phyloP scores from a whole-genome alignment of 2,797 vertebrate genomes.

The Sciurus vulgaris region DNA sequence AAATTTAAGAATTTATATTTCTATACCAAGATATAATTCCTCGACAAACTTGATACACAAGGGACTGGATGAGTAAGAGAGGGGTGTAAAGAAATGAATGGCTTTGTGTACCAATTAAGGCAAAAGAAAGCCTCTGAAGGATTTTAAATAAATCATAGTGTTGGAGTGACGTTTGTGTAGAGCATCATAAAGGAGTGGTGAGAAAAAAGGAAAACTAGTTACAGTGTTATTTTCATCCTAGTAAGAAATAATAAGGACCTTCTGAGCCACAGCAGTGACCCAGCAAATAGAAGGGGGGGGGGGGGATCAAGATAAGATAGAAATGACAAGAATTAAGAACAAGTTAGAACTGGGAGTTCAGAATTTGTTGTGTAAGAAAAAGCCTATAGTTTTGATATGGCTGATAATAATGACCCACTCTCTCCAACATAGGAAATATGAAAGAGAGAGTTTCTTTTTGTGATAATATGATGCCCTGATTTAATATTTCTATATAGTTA shows the following conservation, averaged over 20 bases:
- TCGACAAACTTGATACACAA: neutral
- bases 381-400: neutral
- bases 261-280: neutral
- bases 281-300: neutral
- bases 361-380: neutral
- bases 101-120: neutral
- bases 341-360: neutral
- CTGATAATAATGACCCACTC: neutral
- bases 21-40: neutral
- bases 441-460: neutral
- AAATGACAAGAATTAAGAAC: conserved; percentile 13
- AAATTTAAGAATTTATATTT: neutral
- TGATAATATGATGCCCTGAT: neutral
- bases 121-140: neutral
- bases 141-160: neutral
- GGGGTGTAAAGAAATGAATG: neutral
- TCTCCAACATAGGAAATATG: neutral
- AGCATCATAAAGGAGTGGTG: neutral
- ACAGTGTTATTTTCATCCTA: neutral
- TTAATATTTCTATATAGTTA: neutral
- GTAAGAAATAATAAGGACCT: neutral
- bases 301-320: neutral
- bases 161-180: neutral
- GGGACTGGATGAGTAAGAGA: neutral
- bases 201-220: neutral